These are phyloP conservation scores for Rafetus swinhoei DNA, from an alignment of 2,113 vertebrate genomes.

Conservation along the genomic window DNA sequence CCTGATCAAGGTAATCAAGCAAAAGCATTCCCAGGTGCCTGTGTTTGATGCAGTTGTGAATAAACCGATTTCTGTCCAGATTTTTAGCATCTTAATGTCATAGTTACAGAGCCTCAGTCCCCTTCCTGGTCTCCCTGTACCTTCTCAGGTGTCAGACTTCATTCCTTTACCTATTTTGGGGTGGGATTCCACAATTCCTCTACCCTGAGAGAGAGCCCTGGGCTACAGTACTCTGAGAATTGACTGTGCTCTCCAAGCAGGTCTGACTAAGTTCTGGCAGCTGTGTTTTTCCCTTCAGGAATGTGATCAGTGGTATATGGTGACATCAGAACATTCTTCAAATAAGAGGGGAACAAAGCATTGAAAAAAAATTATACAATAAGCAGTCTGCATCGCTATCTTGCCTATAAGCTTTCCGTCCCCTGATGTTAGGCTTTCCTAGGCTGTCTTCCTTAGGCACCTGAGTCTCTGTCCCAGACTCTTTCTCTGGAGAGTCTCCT, in stretches of 20 bases:
- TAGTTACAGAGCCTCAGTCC: neutral
- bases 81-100: neutral
- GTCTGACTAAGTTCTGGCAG: neutral
- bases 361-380: neutral
- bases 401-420: neutral
- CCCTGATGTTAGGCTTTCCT: neutral
- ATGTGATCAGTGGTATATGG: neutral
- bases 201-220: neutral
- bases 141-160: neutral
- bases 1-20: neutral
- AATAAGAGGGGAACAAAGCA: neutral
- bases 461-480: neutral
- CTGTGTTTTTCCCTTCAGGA: neutral
- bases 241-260: neutral
- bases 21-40: neutral
- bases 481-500: neutral
- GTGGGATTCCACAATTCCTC: neutral
- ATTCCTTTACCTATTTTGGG: neutral
- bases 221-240: neutral
- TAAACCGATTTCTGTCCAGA: neutral
- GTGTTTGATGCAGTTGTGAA: neutral
- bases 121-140: neutral
- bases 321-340: neutral
- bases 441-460: neutral
- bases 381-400: neutral